Evolutionary conservation across 2,113 vertebrate species (phyloP).

Genomic region (Corvus moneduloides): DNA sequence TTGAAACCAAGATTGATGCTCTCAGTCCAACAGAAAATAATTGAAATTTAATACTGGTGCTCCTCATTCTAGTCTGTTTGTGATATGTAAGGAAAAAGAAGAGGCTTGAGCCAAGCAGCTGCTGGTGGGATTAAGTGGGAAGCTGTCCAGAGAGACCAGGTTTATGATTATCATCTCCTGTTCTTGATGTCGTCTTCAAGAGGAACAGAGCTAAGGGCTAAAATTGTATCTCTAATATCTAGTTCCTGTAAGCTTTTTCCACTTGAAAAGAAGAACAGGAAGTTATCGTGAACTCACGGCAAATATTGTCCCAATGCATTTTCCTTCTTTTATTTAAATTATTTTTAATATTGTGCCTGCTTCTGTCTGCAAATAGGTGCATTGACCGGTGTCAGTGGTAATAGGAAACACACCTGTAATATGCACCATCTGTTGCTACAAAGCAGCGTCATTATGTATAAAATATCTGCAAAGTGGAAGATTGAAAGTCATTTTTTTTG

Average conservation of each 20-base stretch:
- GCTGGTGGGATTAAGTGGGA: slow-evolving; percentile 33
- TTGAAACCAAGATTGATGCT: background rate
- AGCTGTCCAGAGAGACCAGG: slow-evolving; percentile 21
- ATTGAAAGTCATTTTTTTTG: background rate
- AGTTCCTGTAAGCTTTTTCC: background rate
- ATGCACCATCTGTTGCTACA: background rate
- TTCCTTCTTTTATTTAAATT: background rate
- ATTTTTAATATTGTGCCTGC: background rate
- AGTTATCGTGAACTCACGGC: background rate
- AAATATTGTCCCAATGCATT: background rate
- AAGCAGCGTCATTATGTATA: background rate
- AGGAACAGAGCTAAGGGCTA: background rate
- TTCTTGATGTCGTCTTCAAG: slow-evolving; percentile 20
- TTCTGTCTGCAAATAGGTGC: background rate
- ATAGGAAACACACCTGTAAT: background rate
- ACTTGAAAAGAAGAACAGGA: background rate
- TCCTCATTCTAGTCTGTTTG: background rate
- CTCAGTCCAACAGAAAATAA: slow-evolving; percentile 16
- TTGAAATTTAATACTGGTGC: background rate
- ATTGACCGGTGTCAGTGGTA: background rate
- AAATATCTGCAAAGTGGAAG: background rate
- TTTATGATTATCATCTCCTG: slow-evolving; percentile 38
- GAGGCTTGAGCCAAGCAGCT: slow-evolving; percentile 49
- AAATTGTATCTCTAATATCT: background rate
- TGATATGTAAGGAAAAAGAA: background rate